phyloP scores from a whole-genome alignment of 2,113 vertebrate species.

The Erpornis zantholeuca region DNA sequence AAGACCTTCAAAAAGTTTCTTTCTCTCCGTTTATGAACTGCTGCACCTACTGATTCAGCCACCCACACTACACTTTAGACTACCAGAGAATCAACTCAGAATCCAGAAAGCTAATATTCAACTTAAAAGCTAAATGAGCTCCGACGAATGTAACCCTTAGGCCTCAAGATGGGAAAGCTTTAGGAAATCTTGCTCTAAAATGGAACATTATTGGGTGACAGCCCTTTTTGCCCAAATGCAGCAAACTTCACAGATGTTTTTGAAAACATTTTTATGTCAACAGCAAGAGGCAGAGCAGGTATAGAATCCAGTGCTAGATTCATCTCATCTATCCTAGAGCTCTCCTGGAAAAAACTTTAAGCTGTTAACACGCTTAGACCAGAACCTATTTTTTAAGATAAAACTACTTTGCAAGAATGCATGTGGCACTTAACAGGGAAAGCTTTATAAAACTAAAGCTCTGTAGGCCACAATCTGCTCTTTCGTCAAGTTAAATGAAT shows the following conservation, averaged over 20 bases:
- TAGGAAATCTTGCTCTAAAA: background rate
- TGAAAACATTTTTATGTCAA: background rate
- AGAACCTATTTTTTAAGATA: background rate
- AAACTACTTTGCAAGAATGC: background rate
- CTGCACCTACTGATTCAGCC: slow-evolving; percentile 44
- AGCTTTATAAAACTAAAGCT: background rate
- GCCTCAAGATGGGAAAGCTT: background rate
- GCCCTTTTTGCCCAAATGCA: background rate
- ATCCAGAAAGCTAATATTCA: background rate
- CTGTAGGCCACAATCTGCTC: background rate
- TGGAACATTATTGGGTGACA: background rate
- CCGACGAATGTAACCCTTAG: background rate
- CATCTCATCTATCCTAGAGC: background rate
- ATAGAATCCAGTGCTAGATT: background rate
- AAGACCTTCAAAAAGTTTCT: slow-evolving; percentile 47
- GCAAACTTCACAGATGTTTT: background rate
- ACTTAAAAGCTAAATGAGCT: background rate
- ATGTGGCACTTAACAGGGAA: background rate
- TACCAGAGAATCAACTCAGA: slow-evolving; percentile 3
- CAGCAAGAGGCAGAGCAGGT: background rate
- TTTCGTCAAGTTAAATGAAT: background rate
- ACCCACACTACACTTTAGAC: slow-evolving; percentile 18
- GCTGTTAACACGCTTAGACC: background rate
- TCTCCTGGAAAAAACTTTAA: background rate
- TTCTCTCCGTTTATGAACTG: slow-evolving; percentile 7